Evolutionary conservation across 2,113 vertebrate genomes (phyloP).

Genomic region (Vulpes vulpes): DNA sequence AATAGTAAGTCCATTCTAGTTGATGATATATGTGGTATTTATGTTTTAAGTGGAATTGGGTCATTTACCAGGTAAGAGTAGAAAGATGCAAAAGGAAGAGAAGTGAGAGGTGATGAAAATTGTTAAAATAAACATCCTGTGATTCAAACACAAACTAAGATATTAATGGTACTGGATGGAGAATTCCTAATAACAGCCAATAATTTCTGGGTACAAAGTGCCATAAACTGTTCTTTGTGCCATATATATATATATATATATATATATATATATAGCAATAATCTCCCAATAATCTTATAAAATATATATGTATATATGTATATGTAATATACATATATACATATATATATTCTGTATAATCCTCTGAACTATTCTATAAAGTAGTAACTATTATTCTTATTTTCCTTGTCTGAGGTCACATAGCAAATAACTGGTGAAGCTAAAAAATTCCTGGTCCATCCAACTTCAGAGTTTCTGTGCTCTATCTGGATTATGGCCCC

Average conservation of each 20-base stretch:
- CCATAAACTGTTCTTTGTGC: neutral
- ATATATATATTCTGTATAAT: neutral
- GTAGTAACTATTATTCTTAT: constrained; percentile 11
- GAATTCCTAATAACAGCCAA: constrained; percentile 51
- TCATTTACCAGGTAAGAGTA: neutral
- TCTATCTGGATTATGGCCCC: neutral
- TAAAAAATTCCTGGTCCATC: neutral
- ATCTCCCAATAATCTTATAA: no score
- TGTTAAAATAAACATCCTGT: neutral
- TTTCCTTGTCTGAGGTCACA: neutral
- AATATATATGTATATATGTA: no score
- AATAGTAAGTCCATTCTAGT: neutral
- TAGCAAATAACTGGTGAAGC: neutral
- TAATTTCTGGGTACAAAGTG: constrained; percentile 10
- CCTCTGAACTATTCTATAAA: neutral
- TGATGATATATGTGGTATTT: neutral
- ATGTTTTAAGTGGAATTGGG: constrained; percentile 10
- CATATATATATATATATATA: neutral
- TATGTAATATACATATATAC: neutral
- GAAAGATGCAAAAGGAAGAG: neutral
- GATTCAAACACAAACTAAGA: constrained; percentile 53
- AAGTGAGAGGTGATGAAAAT: neutral
- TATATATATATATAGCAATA: neutral
- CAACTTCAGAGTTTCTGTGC: neutral
- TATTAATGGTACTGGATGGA: constrained; percentile 15